phyloP scores from a whole-genome alignment of 92 coral and sea anemone genomes.

The Zoanthus solanderi region DNA sequence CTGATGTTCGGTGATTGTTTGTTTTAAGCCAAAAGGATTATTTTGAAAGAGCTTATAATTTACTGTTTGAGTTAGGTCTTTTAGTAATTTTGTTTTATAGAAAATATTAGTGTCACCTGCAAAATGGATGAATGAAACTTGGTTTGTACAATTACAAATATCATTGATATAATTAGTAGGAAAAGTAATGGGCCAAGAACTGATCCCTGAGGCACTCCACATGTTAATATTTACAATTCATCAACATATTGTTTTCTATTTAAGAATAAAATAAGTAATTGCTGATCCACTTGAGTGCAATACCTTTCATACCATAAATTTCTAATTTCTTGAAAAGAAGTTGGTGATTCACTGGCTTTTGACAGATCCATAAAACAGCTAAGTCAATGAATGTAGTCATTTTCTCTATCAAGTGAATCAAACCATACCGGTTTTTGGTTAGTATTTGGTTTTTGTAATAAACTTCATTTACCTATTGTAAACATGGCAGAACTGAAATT shows the following conservation, averaged over 20 bases:
- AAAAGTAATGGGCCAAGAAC: too few species aligned
- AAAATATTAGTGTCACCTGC: too few species aligned
- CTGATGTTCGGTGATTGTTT: neutral
- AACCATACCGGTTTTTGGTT: neutral
- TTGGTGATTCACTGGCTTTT: conserved; percentile 11
- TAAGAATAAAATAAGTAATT: too few species aligned
- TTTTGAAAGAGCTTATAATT: neutral
- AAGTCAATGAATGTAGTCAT: neutral
- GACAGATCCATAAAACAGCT: neutral
- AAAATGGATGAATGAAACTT: too few species aligned
- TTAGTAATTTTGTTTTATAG: neutral
- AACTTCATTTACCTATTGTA: too few species aligned
- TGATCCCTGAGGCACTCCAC: neutral
- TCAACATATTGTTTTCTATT: neutral
- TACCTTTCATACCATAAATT: neutral
- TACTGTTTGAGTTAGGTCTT: neutral
- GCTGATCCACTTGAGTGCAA: neutral
- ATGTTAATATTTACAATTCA: neutral
- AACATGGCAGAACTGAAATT: conserved; percentile 3
- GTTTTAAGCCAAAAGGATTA: neutral
- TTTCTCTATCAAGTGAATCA: conserved; percentile 1
- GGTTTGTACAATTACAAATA: too few species aligned
- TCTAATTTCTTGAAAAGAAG: neutral
- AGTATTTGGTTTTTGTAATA: neutral
- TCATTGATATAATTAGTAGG: neutral